These are phyloP conservation scores for Lophius americanus DNA, from an alignment of 2,797 vertebrate species.

Conservation along the genomic window DNA sequence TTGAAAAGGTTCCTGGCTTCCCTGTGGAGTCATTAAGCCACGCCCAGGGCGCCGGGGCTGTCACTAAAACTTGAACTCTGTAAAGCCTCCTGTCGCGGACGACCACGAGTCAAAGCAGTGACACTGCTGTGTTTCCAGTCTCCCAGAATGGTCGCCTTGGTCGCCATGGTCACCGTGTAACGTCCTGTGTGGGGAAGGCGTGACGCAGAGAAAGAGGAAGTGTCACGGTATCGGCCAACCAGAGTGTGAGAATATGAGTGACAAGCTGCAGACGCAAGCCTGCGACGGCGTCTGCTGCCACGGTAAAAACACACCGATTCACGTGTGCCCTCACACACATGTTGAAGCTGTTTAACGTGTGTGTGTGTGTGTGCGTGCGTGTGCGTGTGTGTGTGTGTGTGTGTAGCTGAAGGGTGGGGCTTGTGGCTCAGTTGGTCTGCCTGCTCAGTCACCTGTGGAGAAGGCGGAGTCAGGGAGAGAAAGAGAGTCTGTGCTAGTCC, in stretches of 20 bases:
- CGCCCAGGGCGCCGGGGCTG: too few relatives aligned
- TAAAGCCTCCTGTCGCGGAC: too few relatives aligned
- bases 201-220: slow-evolving; percentile 48
- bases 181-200: slow-evolving; percentile 53
- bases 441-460: slow-evolving; percentile 64
- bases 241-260: rapidly evolving
- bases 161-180: slow-evolving; percentile 61
- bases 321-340: slow-evolving; percentile 6
- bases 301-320: slow-evolving; percentile 32
- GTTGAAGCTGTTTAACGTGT: background rate
- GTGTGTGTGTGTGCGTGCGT: slow-evolving; percentile 1
- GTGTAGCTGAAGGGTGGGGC: slow-evolving; percentile 45
- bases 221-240: slow-evolving; percentile 42
- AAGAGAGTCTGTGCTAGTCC: slow-evolving; percentile 32
- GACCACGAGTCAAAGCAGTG: background rate
- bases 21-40: too few relatives aligned
- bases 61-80: too few relatives aligned
- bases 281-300: slow-evolving; percentile 59
- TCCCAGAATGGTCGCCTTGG: slow-evolving; percentile 51
- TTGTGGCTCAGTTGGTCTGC: slow-evolving; percentile 52
- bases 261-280: slow-evolving; percentile 10
- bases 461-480: slow-evolving; percentile 41
- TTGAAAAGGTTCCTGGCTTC: too few relatives aligned
- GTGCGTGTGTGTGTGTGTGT: slow-evolving; percentile 24
- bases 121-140: slow-evolving; percentile 35